Evolutionary conservation across 23 tunicate genomes (phyloP), one percentile per base, ranked within the genome.

Genomic region (Halocynthia roretzi): DNA sequence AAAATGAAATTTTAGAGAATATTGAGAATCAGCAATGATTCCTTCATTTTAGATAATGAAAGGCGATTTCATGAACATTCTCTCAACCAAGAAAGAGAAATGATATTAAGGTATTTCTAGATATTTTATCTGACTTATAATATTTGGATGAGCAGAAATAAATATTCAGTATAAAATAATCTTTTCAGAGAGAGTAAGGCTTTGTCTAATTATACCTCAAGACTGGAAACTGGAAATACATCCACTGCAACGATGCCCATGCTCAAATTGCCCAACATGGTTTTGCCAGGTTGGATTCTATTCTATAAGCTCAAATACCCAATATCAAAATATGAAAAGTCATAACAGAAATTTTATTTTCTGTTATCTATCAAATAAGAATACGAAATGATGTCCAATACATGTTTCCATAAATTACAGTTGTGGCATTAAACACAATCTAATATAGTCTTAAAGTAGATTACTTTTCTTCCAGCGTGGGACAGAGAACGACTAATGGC

Each of bases 401-500:
- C 44, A 31, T 31, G 44, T 31, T 4, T 31, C 44, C 4, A 31
- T 31, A 31, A 31, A 31, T 4, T 31, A 4, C 44, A 4, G 44
- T 31, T 31, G 44, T 31, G 44, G 1, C 44, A 31, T 31, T 31
- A 0, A 4, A n/a, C n/a, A n/a, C n/a, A n/a, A n/a, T n/a, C n/a
- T n/a, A n/a, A n/a, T n/a, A 15, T 15, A 58, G 17, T 58, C 63
- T 58, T 58, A 58, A 15, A 68, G 17, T 21, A 12, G 18, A 15
- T 19, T 19, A 68, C 5, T 68, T 11, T 68, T 12, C 18, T 22
- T 71, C 9, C 56, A 74, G 78, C 31, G 55, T 74, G 78, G 78
- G 78, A 74, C 55, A 53, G 56, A 74, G 78, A 74, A 54, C 6
- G 56, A 74, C 21, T 74, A 48, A 74, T 74, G 78, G 70, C 70